These are phyloP conservation scores for Formica exsecta DNA, from an alignment of 1,140 invertebrate species.

Conservation along the genomic window DNA sequence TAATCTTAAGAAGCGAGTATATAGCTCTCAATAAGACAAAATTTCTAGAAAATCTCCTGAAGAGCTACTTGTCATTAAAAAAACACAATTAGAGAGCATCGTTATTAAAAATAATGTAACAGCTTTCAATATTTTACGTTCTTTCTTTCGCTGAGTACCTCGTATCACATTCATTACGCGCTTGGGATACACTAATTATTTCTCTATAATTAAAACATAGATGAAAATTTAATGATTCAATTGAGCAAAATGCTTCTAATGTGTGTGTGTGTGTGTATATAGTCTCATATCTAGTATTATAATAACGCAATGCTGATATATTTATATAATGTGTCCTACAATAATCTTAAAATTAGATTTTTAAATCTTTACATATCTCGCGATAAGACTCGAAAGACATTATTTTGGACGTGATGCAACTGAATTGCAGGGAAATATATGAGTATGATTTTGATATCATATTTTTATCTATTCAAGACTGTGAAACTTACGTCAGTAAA, in stretches of 20 bases:
- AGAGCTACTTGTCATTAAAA: neutral
- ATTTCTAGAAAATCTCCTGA: constrained; percentile 1
- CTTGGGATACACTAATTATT: constrained; percentile 19
- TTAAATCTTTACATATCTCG: neutral
- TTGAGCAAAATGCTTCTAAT: constrained; percentile 29
- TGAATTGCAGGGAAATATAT: constrained; percentile 10
- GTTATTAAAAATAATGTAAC: constrained; percentile 33
- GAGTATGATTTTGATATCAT: constrained; percentile 10
- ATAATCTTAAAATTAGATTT: constrained; percentile 9
- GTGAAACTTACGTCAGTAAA: constrained; percentile 14
- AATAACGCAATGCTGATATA: constrained; percentile 15
- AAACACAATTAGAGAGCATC: constrained; percentile 35
- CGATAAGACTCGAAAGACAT: neutral
- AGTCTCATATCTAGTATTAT: neutral
- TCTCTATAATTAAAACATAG: constrained; percentile 4
- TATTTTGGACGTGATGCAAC: constrained; percentile 37
- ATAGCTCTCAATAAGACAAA: neutral
- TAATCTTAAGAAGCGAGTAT: neutral
- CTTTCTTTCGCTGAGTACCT: constrained; percentile 28
- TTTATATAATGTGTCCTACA: constrained; percentile 16
- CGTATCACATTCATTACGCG: constrained; percentile 35
- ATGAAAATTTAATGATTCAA: constrained; percentile 17
- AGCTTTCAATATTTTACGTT: constrained; percentile 21
- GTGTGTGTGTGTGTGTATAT: neutral
- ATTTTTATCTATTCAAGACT: constrained; percentile 5